These are phyloP conservation scores for Plodia interpunctella DNA, from an alignment of 1,140 invertebrate species.

Conservation along the genomic window DNA sequence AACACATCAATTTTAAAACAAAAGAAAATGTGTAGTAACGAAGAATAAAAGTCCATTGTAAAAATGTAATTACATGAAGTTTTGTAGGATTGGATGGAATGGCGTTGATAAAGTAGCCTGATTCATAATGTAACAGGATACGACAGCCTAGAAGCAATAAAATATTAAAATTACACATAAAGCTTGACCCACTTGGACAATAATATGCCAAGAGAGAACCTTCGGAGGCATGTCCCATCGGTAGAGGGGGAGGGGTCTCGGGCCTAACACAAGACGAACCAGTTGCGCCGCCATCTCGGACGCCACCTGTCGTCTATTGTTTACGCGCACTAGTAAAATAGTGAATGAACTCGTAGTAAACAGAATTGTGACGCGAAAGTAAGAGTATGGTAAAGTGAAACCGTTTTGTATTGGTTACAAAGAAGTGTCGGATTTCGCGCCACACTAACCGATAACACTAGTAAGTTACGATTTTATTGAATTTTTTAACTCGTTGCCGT, in stretches of 20 bases:
- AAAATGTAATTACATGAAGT: background rate
- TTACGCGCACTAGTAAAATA: conserved; percentile 12
- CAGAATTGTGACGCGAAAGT: conserved; percentile 32
- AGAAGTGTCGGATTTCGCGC: conserved; percentile 10
- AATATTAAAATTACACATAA: conserved; percentile 8
- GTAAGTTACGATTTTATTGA: conserved; percentile 1
- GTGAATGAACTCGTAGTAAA: conserved; percentile 22
- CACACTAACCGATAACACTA: background rate
- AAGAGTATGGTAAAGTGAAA: conserved; percentile 61
- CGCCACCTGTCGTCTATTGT: conserved; percentile 23
- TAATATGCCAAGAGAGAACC: conserved; percentile 24
- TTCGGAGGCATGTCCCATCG: conserved; percentile 37
- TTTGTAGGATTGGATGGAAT: background rate
- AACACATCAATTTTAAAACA: too few species aligned
- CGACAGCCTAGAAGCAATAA: conserved; percentile 7
- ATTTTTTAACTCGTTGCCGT: background rate
- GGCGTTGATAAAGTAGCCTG: background rate
- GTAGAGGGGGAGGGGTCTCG: conserved; percentile 49
- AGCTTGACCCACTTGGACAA: conserved; percentile 30
- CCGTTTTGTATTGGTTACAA: conserved; percentile 9
- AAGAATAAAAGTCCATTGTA: background rate
- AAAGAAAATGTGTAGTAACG: too few species aligned
- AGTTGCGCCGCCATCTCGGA: conserved; percentile 40
- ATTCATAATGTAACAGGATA: conserved; percentile 5
- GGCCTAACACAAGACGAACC: conserved; percentile 34